Conservation (phyloP, 30 jellyfish, hydroid and myxozoan genomes). For the Rhopilema esculentum region DNA sequence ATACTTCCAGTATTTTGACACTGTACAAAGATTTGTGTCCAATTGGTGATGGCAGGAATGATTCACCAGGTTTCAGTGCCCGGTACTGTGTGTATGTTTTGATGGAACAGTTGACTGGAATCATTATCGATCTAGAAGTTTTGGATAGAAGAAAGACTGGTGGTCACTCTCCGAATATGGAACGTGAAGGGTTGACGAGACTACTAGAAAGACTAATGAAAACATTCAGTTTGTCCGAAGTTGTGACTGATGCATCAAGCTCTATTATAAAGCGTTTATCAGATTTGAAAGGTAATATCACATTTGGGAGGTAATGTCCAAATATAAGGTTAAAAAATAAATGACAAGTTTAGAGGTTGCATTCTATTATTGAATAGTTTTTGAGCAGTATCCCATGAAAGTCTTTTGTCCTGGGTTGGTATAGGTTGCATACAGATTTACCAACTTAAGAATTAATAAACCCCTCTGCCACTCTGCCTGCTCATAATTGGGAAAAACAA, state of each 20-base stretch:
- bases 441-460: too few relatives aligned
- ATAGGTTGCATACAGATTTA: too few relatives aligned
- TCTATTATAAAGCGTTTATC: neutral
- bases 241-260: slow-evolving; percentile 24
- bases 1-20: neutral
- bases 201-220: neutral
- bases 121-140: slow-evolving; percentile 23
- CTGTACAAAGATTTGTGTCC: slow-evolving; percentile 13
- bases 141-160: slow-evolving; percentile 43
- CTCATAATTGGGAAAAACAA: too few relatives aligned
- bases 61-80: too few relatives aligned
- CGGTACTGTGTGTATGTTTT: slow-evolving; percentile 32
- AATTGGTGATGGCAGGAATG: slow-evolving; percentile 61
- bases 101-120: slow-evolving; percentile 25
- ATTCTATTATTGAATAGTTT: too few relatives aligned
- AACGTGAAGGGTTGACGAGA: slow-evolving; percentile 13
- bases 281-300: slow-evolving; percentile 17
- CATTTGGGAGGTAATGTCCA: too few relatives aligned
- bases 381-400: too few relatives aligned
- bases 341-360: too few relatives aligned
- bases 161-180: slow-evolving; percentile 23
- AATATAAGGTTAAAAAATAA: too few relatives aligned
- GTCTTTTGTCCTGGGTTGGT: too few relatives aligned
- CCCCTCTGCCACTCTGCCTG: too few relatives aligned
- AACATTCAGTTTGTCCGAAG: neutral